These are phyloP conservation scores for Scylla paramamosain DNA, from an alignment of 1,140 invertebrate species.

Conservation along the genomic window DNA sequence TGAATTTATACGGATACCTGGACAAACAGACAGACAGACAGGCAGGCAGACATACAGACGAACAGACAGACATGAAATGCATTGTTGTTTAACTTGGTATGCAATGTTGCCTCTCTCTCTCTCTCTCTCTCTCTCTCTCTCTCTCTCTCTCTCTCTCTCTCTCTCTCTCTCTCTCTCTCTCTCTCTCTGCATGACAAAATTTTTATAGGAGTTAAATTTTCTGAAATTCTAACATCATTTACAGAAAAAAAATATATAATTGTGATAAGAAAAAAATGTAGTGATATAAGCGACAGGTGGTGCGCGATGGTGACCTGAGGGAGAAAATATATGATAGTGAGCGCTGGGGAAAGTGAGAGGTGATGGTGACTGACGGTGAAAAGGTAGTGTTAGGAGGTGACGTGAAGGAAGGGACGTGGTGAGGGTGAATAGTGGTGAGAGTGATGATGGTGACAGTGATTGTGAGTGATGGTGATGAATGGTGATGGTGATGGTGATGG, in stretches of 20 bases:
- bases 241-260: not conserved
- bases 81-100: not conserved
- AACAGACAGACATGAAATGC: not conserved
- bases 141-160: not conserved
- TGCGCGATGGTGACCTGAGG: too few species aligned
- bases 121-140: conserved; percentile 20
- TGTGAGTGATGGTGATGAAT: not conserved
- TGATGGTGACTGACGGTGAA: too few species aligned
- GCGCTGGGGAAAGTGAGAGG: too few species aligned
- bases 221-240: too few species aligned
- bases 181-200: not conserved
- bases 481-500: not conserved
- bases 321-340: too few species aligned
- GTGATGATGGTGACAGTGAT: not conserved
- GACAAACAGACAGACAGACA: too few species aligned
- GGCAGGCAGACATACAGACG: too few species aligned
- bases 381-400: too few species aligned
- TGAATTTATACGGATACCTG: too few species aligned
- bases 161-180: not conserved
- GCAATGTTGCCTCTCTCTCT: not conserved
- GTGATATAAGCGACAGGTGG: too few species aligned
- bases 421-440: not conserved
- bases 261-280: not conserved
- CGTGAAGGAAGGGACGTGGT: too few species aligned
- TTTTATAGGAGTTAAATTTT: too few species aligned